phyloP scores from a whole-genome alignment of 2,113 vertebrate genomes.

The Menidia beryllina region DNA sequence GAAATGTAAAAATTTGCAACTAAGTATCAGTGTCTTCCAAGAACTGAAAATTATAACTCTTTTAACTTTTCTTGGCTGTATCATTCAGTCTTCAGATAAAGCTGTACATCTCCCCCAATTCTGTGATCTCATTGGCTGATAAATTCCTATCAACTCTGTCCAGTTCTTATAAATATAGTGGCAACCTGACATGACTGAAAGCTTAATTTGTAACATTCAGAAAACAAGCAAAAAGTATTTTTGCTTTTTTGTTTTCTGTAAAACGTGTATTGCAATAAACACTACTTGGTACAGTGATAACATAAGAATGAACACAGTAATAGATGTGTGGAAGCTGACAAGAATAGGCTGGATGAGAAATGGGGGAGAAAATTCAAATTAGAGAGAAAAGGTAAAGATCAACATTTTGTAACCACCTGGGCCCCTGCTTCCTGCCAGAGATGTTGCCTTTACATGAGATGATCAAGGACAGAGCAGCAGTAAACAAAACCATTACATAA shows the following conservation, averaged over 20 bases:
- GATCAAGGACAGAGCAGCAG: conserved; percentile 39
- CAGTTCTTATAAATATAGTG: conserved; percentile 21
- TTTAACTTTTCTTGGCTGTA: conserved; percentile 10
- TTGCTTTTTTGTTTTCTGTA: conserved; percentile 3
- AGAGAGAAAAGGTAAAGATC: conserved; percentile 41
- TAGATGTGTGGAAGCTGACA: conserved; percentile 5
- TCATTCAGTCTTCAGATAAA: conserved; percentile 22
- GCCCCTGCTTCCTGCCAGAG: conserved; percentile 46
- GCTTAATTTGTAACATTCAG: conserved; percentile 42
- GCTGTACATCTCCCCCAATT: conserved; percentile 38
- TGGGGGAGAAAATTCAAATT: neutral
- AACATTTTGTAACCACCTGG: conserved; percentile 79
- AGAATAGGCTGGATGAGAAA: neutral
- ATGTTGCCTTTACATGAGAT: conserved; percentile 71
- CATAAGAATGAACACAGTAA: neutral
- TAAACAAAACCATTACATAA: conserved; percentile 36
- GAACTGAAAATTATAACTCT: neutral
- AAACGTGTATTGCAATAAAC: conserved; percentile 5
- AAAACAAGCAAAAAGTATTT: conserved; percentile 1
- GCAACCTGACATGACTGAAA: conserved; percentile 5
- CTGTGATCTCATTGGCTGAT: conserved; percentile 25
- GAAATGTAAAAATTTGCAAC: neutral
- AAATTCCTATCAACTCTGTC: conserved; percentile 38
- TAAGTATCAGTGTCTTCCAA: neutral
- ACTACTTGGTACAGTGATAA: neutral